These are phyloP conservation scores for Chrysina gloriosa DNA, from an alignment of 2,888 invertebrate genomes.

Conservation along the genomic window DNA sequence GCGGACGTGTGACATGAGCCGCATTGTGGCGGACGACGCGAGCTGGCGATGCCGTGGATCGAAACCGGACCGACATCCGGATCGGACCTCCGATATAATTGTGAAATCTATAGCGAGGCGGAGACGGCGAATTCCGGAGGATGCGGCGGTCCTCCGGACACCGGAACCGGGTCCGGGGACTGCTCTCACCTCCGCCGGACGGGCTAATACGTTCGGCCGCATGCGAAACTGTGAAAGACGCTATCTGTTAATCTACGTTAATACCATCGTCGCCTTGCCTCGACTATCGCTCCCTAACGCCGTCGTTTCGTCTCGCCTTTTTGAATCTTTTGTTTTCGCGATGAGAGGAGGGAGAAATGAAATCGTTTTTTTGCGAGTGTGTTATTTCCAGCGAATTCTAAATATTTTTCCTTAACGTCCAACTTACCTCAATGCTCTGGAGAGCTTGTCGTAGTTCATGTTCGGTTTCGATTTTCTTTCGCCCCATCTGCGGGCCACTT, in stretches of 20 bases:
- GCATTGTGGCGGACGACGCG: not conserved
- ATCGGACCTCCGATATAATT: constrained; percentile 56
- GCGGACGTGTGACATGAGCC: not conserved
- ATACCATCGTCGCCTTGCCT: not conserved
- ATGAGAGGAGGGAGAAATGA: too few relatives aligned
- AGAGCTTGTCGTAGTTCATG: constrained; percentile 99
- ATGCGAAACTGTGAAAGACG: constrained; percentile 46
- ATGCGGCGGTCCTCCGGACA: constrained; percentile 54
- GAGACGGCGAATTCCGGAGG: constrained; percentile 50
- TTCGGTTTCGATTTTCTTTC: constrained; percentile 99
- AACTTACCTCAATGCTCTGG: constrained; percentile 90
- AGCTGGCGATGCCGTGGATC: constrained; percentile 1
- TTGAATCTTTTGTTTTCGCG: too few relatives aligned
- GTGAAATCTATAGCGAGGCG: constrained; percentile 58
- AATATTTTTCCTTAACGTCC: too few relatives aligned
- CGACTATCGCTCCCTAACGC: too few relatives aligned
- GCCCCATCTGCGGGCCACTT: constrained; percentile 98
- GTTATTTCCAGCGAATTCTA: too few relatives aligned
- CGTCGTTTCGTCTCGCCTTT: too few relatives aligned
- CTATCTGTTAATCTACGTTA: constrained; percentile 35
- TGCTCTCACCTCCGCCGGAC: constrained; percentile 53
- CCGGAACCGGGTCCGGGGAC: constrained; percentile 53
- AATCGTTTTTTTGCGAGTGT: too few relatives aligned
- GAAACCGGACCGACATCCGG: constrained; percentile 48
- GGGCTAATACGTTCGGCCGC: constrained; percentile 51